A percentile compares a stretch with the other conserved stretches of the same genome.
phyloP scores from a whole-genome alignment of 1,140 invertebrate genomes.

The Maniola jurtina region DNA sequence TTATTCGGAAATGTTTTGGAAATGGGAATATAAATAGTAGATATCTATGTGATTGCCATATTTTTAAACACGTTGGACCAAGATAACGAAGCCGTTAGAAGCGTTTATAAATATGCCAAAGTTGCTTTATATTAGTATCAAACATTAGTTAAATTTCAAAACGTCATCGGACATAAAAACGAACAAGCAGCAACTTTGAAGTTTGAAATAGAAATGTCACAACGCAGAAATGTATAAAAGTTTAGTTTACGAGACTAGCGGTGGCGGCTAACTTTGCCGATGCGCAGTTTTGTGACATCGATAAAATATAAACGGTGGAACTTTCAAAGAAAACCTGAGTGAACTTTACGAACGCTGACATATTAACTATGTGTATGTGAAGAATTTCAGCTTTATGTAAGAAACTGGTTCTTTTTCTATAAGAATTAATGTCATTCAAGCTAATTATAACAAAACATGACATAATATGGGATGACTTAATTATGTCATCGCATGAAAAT shows the following conservation, averaged over 20 bases:
- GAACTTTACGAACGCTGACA: slow-evolving; percentile 3
- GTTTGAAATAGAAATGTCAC: slow-evolving; percentile 55
- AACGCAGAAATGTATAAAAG: slow-evolving; percentile 48
- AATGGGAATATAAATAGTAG: not conserved
- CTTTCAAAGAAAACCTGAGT: slow-evolving; percentile 34
- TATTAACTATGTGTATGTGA: slow-evolving; percentile 1
- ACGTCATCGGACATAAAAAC: slow-evolving; percentile 17
- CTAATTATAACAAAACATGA: too few relatives aligned
- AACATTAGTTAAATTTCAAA: slow-evolving; percentile 19
- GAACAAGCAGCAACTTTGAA: slow-evolving; percentile 49
- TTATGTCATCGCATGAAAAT: not conserved
- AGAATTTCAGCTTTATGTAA: not conserved
- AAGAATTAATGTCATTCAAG: not conserved
- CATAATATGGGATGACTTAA: too few relatives aligned
- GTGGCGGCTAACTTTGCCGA: slow-evolving; percentile 42
- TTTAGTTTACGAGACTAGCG: slow-evolving; percentile 52
- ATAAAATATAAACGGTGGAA: slow-evolving; percentile 40
- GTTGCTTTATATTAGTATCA: slow-evolving; percentile 12
- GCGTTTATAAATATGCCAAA: slow-evolving; percentile 13
- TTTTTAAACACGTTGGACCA: not conserved
- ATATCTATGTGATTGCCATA: not conserved
- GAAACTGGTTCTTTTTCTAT: too few relatives aligned
- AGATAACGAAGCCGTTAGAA: not conserved
- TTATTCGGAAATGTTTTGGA: too few relatives aligned
- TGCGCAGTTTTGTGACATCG: slow-evolving; percentile 35